Conservation (phyloP, 2,113 vertebrate genomes). For the Epinephelus fuscoguttatus region DNA sequence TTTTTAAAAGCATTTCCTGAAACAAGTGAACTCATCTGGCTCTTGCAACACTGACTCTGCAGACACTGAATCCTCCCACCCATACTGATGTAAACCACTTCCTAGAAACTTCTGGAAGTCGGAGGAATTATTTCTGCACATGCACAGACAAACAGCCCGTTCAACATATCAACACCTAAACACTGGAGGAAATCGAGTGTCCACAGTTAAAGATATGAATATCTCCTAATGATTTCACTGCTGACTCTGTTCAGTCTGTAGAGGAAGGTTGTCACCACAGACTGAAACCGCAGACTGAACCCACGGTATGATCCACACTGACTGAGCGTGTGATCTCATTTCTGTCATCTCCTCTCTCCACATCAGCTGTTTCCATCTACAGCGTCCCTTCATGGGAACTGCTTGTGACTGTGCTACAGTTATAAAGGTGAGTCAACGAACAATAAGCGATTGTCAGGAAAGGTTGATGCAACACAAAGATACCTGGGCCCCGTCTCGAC, state of each 20-base stretch:
- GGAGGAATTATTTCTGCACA: not conserved
- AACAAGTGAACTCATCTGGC: not conserved
- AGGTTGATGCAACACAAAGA: conserved; percentile 2
- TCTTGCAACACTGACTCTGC: not conserved
- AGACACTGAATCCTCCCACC: not conserved
- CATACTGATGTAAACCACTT: not conserved
- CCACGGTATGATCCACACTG: not conserved
- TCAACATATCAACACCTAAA: not conserved
- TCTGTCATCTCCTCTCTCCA: conserved; percentile 23
- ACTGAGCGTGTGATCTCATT: conserved; percentile 27
- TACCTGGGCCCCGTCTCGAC: not conserved
- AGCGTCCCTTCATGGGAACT: conserved; percentile 42
- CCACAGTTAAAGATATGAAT: not conserved
- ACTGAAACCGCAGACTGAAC: not conserved
- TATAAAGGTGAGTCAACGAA: conserved; percentile 4
- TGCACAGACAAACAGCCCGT: not conserved
- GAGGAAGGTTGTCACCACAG: not conserved
- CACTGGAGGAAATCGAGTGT: not conserved
- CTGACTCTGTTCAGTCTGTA: not conserved
- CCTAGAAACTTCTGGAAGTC: not conserved
- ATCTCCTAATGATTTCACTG: not conserved
- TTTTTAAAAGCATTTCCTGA: not conserved
- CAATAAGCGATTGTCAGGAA: not conserved
- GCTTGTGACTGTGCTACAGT: not conserved
- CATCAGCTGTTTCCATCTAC: conserved; percentile 53